Conservation (phyloP, 2,888 invertebrate species). For the Physocephala rufipes region DNA sequence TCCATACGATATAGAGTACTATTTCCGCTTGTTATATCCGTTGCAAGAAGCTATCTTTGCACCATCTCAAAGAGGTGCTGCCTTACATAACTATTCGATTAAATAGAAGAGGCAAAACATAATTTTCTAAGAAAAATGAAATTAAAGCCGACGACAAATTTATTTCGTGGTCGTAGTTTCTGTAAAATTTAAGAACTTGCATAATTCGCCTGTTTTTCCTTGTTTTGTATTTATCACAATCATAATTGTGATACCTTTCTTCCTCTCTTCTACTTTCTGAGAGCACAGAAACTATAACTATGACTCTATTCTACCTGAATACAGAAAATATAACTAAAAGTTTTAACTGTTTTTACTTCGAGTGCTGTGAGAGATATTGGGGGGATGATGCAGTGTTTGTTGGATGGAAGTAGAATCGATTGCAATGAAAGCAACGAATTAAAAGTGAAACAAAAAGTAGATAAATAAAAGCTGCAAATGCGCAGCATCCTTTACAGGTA, state of each 20-base stretch:
- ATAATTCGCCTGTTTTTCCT: not conserved
- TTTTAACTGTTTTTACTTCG: slow-evolving; percentile 24
- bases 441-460: slow-evolving; percentile 29
- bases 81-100: no score
- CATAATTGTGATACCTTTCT: slow-evolving; percentile 25
- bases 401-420: not conserved
- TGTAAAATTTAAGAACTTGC: not conserved
- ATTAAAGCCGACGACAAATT: no score
- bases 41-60: no score
- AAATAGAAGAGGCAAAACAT: no score
- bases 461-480: not conserved
- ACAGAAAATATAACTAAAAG: not conserved
- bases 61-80: no score
- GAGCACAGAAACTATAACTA: no score
- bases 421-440: not conserved
- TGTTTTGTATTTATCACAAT: not conserved
- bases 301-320: not conserved
- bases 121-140: no score
- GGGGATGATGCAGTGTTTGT: no score
- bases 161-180: no score
- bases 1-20: no score
- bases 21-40: no score
- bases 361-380: no score
- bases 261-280: slow-evolving; percentile 20
- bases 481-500: slow-evolving; percentile 34